These are phyloP conservation scores for Aegithalos caudatus DNA, from an alignment of 2,113 vertebrate species.

Conservation along the genomic window DNA sequence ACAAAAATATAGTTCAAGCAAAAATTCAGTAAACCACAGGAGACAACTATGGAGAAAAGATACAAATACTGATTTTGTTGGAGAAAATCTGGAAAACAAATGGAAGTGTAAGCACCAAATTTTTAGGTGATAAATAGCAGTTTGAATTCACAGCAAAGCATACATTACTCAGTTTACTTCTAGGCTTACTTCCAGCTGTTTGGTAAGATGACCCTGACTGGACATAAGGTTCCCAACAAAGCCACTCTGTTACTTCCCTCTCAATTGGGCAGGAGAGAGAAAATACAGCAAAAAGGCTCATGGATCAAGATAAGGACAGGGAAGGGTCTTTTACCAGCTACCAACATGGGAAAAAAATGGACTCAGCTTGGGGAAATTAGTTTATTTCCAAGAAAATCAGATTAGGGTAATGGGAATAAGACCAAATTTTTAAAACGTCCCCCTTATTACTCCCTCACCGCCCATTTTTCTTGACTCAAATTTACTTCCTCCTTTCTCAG, in stretches of 20 bases:
- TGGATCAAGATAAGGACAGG: background rate
- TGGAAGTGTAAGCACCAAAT: background rate
- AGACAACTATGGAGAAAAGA: background rate
- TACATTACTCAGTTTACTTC: background rate
- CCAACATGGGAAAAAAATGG: background rate
- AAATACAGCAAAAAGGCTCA: background rate
- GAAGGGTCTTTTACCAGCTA: background rate
- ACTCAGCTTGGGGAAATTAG: background rate
- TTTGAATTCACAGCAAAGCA: background rate
- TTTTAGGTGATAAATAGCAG: background rate
- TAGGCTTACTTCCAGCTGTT: background rate
- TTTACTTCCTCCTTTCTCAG: background rate
- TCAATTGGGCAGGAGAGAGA: background rate
- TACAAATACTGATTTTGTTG: background rate
- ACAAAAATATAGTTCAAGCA: background rate
- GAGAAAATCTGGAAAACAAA: background rate
- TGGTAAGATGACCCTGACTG: background rate
- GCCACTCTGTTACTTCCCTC: background rate
- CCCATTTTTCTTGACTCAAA: fast-evolving
- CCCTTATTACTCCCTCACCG: fast-evolving
- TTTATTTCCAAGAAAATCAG: background rate
- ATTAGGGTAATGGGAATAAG: background rate
- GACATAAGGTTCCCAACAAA: background rate
- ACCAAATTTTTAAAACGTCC: background rate
- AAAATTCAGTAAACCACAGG: background rate